Evolutionary conservation across 1,140 invertebrate species (phyloP).

Genomic region (Macrosteles quadrilineatus): DNA sequence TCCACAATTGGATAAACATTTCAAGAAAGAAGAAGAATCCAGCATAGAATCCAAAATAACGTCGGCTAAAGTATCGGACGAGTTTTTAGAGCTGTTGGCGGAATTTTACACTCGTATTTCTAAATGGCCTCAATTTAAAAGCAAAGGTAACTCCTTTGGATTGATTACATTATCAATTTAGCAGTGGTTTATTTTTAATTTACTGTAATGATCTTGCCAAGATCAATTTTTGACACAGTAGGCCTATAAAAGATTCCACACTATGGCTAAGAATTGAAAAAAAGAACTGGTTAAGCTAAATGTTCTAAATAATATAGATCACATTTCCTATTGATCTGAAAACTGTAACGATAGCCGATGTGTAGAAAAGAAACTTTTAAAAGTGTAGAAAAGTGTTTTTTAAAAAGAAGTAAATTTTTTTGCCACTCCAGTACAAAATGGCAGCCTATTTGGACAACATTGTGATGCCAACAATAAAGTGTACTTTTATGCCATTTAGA

Average conservation of each 20-base stretch:
- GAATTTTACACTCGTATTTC: background rate
- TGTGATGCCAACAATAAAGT: too few species aligned
- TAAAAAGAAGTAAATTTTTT: too few species aligned
- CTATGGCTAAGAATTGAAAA: background rate
- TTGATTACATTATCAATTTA: background rate
- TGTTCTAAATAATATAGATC: background rate
- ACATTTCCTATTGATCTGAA: too few species aligned
- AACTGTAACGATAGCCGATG: too few species aligned
- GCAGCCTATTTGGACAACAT: too few species aligned
- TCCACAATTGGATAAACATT: constrained; percentile 33
- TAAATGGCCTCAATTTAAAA: background rate
- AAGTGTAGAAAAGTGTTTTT: too few species aligned
- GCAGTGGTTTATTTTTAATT: background rate
- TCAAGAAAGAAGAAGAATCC: background rate
- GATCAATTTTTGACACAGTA: background rate
- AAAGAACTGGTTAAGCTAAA: background rate
- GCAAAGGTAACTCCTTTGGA: background rate
- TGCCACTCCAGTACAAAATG: too few species aligned
- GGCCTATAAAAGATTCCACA: background rate
- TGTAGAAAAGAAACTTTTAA: too few species aligned
- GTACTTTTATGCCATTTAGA: too few species aligned
- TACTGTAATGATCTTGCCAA: background rate
- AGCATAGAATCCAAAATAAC: background rate
- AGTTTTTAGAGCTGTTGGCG: background rate
- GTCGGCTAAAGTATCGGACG: background rate